phyloP scores from a whole-genome alignment of 2,888 invertebrate species.

The Villa cingulata region DNA sequence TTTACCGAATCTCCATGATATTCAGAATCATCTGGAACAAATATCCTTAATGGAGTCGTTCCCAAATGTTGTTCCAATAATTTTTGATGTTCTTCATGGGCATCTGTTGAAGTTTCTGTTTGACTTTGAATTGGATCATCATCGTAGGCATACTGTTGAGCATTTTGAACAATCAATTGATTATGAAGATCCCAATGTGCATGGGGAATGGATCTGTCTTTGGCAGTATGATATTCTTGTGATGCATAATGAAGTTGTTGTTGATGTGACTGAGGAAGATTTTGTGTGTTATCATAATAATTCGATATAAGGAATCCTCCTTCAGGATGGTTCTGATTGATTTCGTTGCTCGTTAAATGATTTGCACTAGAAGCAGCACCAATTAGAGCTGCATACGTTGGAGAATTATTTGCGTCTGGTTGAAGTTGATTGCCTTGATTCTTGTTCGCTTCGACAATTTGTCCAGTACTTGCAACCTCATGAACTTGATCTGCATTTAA shows the following conservation, averaged over 20 bases:
- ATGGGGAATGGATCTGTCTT: conserved; percentile 21
- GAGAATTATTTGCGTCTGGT: conserved; percentile 24
- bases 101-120: conserved; percentile 18
- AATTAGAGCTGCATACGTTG: conserved; percentile 28
- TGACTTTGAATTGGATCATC: conserved; percentile 4
- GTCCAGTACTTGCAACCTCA: conserved; percentile 33
- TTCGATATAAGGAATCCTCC: conserved; percentile 33
- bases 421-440: conserved; percentile 27
- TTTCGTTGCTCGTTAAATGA: conserved; percentile 6
- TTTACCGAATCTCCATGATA: conserved; percentile 12
- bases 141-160: background rate
- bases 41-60: conserved; percentile 36
- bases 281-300: conserved; percentile 24
- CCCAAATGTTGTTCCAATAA: conserved; percentile 28
- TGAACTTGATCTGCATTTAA: conserved; percentile 29
- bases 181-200: conserved; percentile 24
- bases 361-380: conserved; percentile 23
- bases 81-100: conserved; percentile 30
- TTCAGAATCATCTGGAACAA: conserved; percentile 39
- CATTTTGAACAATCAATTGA: background rate
- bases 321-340: conserved; percentile 20
- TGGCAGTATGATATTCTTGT: conserved; percentile 23
- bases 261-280: conserved; percentile 26
- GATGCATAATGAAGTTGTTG: conserved; percentile 25
- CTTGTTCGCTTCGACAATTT: conserved; percentile 30